Evolutionary conservation across 53 echinoderm and acorn worm genomes (phyloP), one percentile per base, ranked within the genome.

Genomic region (Arbacia lixula): DNA sequence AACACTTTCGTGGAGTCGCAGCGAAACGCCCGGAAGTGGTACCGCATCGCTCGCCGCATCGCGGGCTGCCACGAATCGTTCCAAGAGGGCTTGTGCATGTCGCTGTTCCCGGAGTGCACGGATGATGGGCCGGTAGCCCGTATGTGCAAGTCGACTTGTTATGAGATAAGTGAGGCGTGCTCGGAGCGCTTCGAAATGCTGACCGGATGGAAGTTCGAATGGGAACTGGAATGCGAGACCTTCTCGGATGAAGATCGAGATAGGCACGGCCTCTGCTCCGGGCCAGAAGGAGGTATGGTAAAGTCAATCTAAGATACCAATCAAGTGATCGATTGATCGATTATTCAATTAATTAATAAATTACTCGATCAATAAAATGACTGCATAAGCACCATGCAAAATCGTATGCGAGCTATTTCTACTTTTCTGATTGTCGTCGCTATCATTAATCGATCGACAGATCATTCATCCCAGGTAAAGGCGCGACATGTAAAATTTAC

Each of bases 231-330:
- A 58, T 77, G 77, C 77, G 38, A 77, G 14, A 58, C 60, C 34
- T 41, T 38, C 21, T 40, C 60, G 12, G 58, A 77, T 30, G 77
- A 77, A 16, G 55, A 77, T 29, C 77, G 57, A 2, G 41, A 77
- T 22, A 60, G 40, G 6, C 57, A 77, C 20, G 77, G 77, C 10
- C 58, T 38, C 77, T 77, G 77, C 60, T 57, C 55, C 31, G 60
- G 77, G 8, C 77, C 77, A 5, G 77, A 77, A 38, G 77, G 77
- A 41, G 77, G 77, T 77, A 25, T 21, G 77, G n/a, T n/a, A n/a
- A n/a, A n/a, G n/a, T n/a, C n/a, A n/a, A n/a, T n/a, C n/a, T n/a
- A n/a, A n/a, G n/a, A n/a, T n/a, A n/a, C n/a, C n/a, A n/a, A n/a
- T n/a, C n/a, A n/a, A n/a, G n/a, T n/a, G n/a, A n/a, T n/a, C n/a